Evolutionary conservation across 2,113 vertebrate genomes (phyloP).

Genomic region (Ceyx margarethae): DNA sequence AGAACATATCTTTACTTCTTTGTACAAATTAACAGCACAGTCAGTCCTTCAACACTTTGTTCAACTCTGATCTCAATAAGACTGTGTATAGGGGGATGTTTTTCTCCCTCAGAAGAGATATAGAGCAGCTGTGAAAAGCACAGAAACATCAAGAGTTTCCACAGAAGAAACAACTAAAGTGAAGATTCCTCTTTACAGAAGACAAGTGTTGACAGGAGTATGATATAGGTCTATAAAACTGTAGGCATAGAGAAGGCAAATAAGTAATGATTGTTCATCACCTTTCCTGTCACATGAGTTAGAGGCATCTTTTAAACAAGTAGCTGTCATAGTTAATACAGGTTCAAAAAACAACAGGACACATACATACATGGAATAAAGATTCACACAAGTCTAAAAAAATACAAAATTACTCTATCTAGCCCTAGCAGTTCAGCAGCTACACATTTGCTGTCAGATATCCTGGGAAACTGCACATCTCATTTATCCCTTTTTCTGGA

Average conservation of each 20-base stretch:
- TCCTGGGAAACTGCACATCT: rapidly evolving
- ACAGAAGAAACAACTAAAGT: neutral
- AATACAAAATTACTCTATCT: neutral
- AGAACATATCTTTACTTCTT: neutral
- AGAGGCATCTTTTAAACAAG: neutral
- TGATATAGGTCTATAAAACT: neutral
- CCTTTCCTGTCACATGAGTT: neutral
- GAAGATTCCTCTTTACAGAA: neutral
- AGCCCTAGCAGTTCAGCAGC: neutral
- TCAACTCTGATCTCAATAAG: neutral
- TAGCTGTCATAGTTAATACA: neutral
- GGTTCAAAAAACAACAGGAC: neutral
- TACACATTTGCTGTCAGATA: neutral
- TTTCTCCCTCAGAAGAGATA: neutral
- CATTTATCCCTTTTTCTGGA: neutral
- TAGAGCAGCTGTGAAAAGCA: neutral
- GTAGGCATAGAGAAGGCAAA: neutral
- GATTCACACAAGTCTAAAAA: neutral
- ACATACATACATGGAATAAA: neutral
- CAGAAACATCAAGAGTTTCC: neutral
- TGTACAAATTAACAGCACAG: neutral
- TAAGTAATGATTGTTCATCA: neutral
- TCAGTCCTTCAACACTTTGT: neutral
- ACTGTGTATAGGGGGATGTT: neutral
- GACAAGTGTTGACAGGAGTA: neutral